These are phyloP conservation scores for Propithecus deckenii DNA, from an alignment of 2,797 vertebrate species.

Conservation along the genomic window DNA sequence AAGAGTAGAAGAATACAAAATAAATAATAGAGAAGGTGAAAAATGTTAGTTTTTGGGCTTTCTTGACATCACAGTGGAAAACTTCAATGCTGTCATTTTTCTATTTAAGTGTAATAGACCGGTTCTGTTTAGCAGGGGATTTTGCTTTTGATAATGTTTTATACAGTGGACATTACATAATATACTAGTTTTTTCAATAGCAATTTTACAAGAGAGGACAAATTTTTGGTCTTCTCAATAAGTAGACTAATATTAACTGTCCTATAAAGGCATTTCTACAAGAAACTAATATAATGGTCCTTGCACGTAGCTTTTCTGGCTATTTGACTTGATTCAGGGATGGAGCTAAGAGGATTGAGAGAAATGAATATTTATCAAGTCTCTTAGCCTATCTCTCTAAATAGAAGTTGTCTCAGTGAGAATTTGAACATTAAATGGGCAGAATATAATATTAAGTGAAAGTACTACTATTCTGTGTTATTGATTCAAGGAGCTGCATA, in stretches of 20 bases:
- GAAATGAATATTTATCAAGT: conserved; percentile 53
- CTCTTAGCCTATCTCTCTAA: neutral
- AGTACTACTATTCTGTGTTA: neutral
- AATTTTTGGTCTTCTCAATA: conserved; percentile 23
- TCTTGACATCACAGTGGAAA: neutral
- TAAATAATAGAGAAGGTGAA: neutral
- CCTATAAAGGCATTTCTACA: neutral
- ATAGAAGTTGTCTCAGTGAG: conserved; percentile 35
- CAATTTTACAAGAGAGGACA: neutral
- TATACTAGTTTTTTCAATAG: neutral
- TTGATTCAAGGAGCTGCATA: neutral
- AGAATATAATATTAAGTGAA: neutral
- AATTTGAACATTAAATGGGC: neutral
- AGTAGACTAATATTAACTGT: neutral
- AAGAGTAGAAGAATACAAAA: neutral
- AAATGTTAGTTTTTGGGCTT: conserved; percentile 9
- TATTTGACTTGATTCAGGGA: conserved; percentile 40
- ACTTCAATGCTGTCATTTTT: neutral
- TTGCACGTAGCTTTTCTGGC: neutral
- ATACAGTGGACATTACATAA: neutral
- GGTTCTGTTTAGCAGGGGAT: neutral
- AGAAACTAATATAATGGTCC: neutral
- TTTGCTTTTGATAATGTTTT: conserved; percentile 13
- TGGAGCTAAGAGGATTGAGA: neutral
- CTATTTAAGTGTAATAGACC: neutral